These are phyloP conservation scores for Melanchra persicariae DNA, from an alignment of 2,888 invertebrate species.

Conservation along the genomic window DNA sequence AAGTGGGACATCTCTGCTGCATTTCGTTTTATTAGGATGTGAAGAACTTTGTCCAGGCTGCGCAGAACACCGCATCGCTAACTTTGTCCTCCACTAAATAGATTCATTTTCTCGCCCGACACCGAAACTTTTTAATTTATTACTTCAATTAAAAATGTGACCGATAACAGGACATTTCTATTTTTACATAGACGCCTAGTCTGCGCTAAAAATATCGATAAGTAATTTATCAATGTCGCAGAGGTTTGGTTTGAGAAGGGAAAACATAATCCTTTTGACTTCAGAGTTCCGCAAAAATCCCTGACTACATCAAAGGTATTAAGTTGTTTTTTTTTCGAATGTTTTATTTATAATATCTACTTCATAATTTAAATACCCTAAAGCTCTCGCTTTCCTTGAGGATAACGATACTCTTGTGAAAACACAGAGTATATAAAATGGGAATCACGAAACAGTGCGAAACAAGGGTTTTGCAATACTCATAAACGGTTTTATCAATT, in stretches of 20 bases:
- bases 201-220: constrained; percentile 44
- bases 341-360: constrained; percentile 46
- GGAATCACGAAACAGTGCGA: constrained; percentile 34
- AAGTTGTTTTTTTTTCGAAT: constrained; percentile 28
- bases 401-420: constrained; percentile 29
- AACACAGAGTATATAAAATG: constrained; percentile 35
- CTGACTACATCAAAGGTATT: constrained; percentile 35
- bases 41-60: constrained; percentile 58
- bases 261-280: constrained; percentile 58
- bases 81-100: constrained; percentile 73
- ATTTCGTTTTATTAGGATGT: constrained; percentile 60
- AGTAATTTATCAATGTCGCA: constrained; percentile 54
- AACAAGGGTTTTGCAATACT: constrained; percentile 49
- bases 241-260: constrained; percentile 43
- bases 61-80: constrained; percentile 55
- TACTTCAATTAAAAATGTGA: constrained; percentile 58
- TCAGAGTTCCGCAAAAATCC: constrained; percentile 32
- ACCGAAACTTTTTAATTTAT: constrained; percentile 73
- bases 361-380: constrained; percentile 34
- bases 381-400: constrained; percentile 12
- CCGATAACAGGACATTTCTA: constrained; percentile 4
- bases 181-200: constrained; percentile 8
- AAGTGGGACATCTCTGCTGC: constrained; percentile 50
- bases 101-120: constrained; percentile 68
- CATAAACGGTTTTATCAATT: constrained; percentile 53